Evolutionary conservation across 2,113 vertebrate species (phyloP).

Genomic region (Coturnix japonica): DNA sequence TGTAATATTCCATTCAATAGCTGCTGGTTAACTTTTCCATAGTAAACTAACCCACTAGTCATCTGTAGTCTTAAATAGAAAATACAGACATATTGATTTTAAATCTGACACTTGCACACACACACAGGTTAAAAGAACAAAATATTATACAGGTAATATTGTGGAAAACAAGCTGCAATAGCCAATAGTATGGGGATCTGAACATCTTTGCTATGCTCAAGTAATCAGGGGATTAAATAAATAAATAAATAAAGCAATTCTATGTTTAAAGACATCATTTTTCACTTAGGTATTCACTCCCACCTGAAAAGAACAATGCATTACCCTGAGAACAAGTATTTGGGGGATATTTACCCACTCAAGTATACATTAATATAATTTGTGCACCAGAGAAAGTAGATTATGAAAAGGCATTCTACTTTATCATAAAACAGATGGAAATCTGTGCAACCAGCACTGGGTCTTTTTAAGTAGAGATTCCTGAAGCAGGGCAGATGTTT

Average conservation of each 20-base stretch:
- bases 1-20: neutral
- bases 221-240: neutral
- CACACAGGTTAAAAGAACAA: neutral
- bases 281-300: too few species aligned
- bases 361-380: neutral
- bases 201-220: neutral
- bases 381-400: neutral
- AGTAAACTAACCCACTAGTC: neutral
- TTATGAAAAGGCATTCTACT: neutral
- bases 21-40: neutral
- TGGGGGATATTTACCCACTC: neutral
- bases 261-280: neutral
- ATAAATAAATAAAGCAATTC: neutral
- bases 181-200: neutral
- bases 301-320: neutral
- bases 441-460: neutral
- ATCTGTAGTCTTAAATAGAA: neutral
- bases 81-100: neutral
- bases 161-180: neutral
- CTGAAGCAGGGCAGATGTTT: neutral
- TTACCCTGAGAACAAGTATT: neutral
- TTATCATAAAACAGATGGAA: neutral
- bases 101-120: neutral
- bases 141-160: neutral
- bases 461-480: neutral